Evolutionary conservation across 2,888 invertebrate genomes (phyloP), one percentile per base, ranked within the genome.

Genomic region (Orthosia incerta): DNA sequence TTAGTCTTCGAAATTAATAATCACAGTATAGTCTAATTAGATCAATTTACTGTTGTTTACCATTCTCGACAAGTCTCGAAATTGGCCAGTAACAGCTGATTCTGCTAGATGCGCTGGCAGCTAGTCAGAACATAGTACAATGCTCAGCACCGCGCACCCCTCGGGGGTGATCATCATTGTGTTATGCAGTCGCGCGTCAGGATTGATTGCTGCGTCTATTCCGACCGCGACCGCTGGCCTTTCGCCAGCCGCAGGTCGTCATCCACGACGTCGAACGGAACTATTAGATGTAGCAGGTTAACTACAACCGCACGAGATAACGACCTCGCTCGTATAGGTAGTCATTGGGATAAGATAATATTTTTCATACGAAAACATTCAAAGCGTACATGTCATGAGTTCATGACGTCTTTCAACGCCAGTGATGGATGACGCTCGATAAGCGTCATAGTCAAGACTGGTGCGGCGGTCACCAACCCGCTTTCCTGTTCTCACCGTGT

Each of bases 231-330:
- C 23, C 39, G 51, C 74, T 83, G 85, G 85, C 71, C 57, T 11
- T 26, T 46, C 20, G 85, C 83, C 83, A 83, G 79, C n/a, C 50
- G 53, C 48, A 26, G 51, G n/a, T 57, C 74, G 57, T 75, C 82
- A 82, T 59, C 56, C 2, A 62, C 60, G 57, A 26, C 70, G 57
- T 56, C 55, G 18, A 26, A 26, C 55, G 45, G 16, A 53, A 23
- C 45, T n/a, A 79, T 67, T 39, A 59, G 50, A 15, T 46, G 15
- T 31, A 51, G 26, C 46, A 51, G 55, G 55, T 56, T 64, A n/a
- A 48, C 64, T 61, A 51, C 50, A 31, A 45, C 45, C 18, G 23
- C 39, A 48, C 31, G 18, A 46, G 18, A 71, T 53, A 45, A 48
- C 31, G 57, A 53, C 76, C 20, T 45, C 48, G 39, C 48, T n/a